Percentiles rank a stretch among this genome's conserved stretches.
phyloP scores from a whole-genome alignment of 2,797 vertebrate species.

The Carapus acus region DNA sequence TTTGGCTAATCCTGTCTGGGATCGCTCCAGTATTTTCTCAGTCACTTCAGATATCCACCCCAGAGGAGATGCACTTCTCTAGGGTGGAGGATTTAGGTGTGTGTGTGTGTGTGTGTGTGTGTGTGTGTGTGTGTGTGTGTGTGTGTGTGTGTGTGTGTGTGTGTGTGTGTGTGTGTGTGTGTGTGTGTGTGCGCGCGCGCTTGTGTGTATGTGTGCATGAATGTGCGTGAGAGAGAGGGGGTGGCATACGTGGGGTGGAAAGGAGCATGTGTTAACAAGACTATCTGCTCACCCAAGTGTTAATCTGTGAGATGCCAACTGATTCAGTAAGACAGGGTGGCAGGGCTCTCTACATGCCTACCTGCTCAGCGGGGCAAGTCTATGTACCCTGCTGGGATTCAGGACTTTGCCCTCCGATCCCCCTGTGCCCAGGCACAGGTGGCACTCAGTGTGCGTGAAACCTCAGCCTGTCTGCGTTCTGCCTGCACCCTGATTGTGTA shows the following conservation, averaged over 20 bases:
- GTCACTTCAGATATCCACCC: slow-evolving; percentile 44
- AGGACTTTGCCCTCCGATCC: slow-evolving; percentile 50
- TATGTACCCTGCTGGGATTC: slow-evolving; percentile 38
- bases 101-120: slow-evolving; percentile 17
- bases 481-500: slow-evolving; percentile 42
- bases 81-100: slow-evolving; percentile 47
- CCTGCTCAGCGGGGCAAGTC: slow-evolving; percentile 54
- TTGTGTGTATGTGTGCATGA: slow-evolving; percentile 18
- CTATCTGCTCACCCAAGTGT: slow-evolving; percentile 64
- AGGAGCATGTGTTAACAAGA: slow-evolving; percentile 66
- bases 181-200: slow-evolving; percentile 10
- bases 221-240: too few species aligned
- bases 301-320: slow-evolving; percentile 61
- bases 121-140: slow-evolving; percentile 10
- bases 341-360: slow-evolving; percentile 50
- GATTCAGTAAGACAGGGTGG: slow-evolving; percentile 54
- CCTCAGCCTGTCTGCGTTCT: slow-evolving; percentile 45
- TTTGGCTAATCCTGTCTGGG: slow-evolving; percentile 58
- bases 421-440: slow-evolving; percentile 55
- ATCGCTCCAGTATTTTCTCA: slow-evolving; percentile 46
- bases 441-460: slow-evolving; percentile 52
- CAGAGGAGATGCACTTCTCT: slow-evolving; percentile 52
- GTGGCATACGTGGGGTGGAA: slow-evolving; percentile 28
- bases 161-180: slow-evolving; percentile 15
- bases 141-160: slow-evolving; percentile 8